Evolutionary conservation across 1,140 invertebrate species (phyloP), one percentile per base, ranked within the genome.

Genomic region (Drosophila quadrilineata): DNA sequence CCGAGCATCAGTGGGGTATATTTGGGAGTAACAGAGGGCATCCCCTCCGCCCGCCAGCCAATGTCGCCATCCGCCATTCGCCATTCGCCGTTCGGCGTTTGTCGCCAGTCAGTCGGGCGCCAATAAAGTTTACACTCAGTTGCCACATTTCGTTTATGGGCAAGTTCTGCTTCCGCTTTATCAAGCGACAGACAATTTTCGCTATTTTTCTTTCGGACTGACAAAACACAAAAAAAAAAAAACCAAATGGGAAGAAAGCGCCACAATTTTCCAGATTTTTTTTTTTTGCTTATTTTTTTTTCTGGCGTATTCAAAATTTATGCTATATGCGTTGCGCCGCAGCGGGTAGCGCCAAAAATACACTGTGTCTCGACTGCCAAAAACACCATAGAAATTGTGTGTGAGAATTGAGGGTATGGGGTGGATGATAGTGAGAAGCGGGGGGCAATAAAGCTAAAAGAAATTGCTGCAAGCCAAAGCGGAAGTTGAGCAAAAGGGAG

Each of bases 111-210:
- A 80, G 85, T 74, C 85, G 84, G 85, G 85, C 85, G 85, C 85
- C 85, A 88, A 75, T 76, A 85, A 88, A 88, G 85, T 88, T 88
- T 85, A 82, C 79, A 85, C 80, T 75, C 79, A 85, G 79, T 85
- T 85, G 79, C 79, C 79, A 85, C 79, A 85, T 85, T 85, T 85
- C 79, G 79, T 85, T 85, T 85, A 85, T 85, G 79, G 79, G 71
- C 79, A 85, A 85, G 79, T 85, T 85, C 74, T 85, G 79, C 79
- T 85, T 85, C 79, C 79, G 79, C 75, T 85, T 84, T 84, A 84
- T 85, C 79, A 84, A 84, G 79, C 77, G 77, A 79, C 79, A 85
- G 79, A 84, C 79, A 84, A 84, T 84, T 84, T 84, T 84, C 79
- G 79, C 79, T 71, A 85, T 85, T 85, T 84, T 73, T 58, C 41